Base-by-base conservation (phyloP, 2,888 invertebrate species). In the Leucania comma region DNA sequence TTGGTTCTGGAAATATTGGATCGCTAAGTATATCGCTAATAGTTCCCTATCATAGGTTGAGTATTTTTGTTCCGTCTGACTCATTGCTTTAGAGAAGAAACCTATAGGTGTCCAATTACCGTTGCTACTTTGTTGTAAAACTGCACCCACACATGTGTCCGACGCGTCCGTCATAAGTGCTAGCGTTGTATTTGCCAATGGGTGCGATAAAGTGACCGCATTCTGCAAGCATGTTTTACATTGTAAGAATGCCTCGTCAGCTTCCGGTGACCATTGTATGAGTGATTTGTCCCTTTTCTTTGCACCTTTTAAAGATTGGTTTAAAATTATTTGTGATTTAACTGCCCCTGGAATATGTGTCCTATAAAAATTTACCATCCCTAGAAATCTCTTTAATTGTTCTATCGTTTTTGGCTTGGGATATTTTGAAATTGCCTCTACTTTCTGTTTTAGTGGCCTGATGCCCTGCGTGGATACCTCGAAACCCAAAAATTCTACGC, bases 1-100 rank as follows among this genome's bases (percentile, higher is more conserved):
- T 29, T n/a, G 22, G 60, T 46, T 48, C 46, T 48, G 60, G n/a
- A 60, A 46, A 42, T 60, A 29, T 48, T 48, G 38, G 24, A 42
- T 42, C 22, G 29, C 54, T 54, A 54, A 54, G 10, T 54, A 54
- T 29, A 29, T 29, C 54, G 54, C 29, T 54, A 54, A 54, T 29
- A 54, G 4, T 54, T 54, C 54, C 29, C 54, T 29, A 54, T 54
- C 54, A 10, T 54, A 54, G 3, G 54, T 29, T 29, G 29, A 29
- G 29, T 54, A 54, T 54, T 54, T 54, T 29, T 29, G 54, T 54
- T 54, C 54, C 26, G 20, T 54, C 26, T 54, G 26, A 29, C 26
- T 29, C 54, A 54, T 29, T 29, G 26, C 26, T 29, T 29, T 54
- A 29, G 26, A 54, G 4, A 54, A 54, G 26, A 29, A 54, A 54